Evolutionary conservation across 2,797 vertebrate species (phyloP).

Genomic region (Sarcoramphus papa): DNA sequence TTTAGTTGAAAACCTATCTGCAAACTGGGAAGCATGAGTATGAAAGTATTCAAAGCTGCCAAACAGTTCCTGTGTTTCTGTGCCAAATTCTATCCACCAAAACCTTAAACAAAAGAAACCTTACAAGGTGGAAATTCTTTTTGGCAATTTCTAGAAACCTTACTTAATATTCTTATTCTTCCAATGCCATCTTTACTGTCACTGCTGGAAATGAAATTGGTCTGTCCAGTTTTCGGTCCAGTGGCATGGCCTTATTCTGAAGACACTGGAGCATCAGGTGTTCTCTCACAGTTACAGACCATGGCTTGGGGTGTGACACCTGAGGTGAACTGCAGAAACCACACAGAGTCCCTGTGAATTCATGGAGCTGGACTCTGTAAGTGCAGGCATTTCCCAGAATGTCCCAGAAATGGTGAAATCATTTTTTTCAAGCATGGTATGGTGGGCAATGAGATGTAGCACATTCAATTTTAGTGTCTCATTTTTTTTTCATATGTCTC

Average conservation of each 20-base stretch:
- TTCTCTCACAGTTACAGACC: not conserved
- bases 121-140: not conserved
- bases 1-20: not conserved
- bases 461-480: not conserved
- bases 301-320: too few relatives aligned
- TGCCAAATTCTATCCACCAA: not conserved
- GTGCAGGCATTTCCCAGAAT: not conserved
- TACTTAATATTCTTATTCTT: not conserved
- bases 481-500: not conserved
- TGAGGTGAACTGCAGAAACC: not conserved
- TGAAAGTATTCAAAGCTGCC: not conserved
- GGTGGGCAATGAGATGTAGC: not conserved
- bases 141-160: not conserved
- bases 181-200: not conserved
- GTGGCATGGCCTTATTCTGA: not conserved
- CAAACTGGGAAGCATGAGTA: rapidly evolving
- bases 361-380: not conserved
- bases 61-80: not conserved
- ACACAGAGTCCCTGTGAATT: not conserved
- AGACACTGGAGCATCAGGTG: not conserved
- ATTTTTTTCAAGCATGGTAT: not conserved
- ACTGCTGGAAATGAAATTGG: not conserved
- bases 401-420: not conserved
- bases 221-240: not conserved
- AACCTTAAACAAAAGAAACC: not conserved